Evolutionary conservation across 2,113 vertebrate species (phyloP), one percentile per base, ranked within the genome.

Genomic region (Otus sunia): DNA sequence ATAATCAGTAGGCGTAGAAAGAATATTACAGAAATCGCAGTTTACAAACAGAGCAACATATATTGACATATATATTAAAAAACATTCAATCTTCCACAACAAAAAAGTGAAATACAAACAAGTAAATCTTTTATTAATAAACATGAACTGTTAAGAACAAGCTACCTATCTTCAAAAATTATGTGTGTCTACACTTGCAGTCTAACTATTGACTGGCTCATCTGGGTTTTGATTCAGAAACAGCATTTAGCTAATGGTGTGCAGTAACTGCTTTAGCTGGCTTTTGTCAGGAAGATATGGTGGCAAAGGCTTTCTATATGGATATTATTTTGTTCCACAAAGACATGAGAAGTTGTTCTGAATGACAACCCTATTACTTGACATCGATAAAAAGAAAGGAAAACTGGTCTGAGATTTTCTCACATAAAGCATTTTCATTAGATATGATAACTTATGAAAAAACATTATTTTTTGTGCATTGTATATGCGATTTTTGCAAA

Each of bases 1-100:
- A 52, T 59, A 60, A 94, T 76, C 58, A 88, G 60, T 29, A 79
- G 25, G 34, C 95, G 32, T 45, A 60, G 66, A 93, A 67, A 90
- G 25, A 66, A 45, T 79, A 66, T 86, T 86, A 50, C 5, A 88
- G 43, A 68, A 49, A 69, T 29, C 64, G 39, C 15, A 1, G 16
- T 81, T 89, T 96, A 32, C 19, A 84, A 92, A 86, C 16, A 67
- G 10, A 50, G 34, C 11, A 78, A 59, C 0, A 3, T 88, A 49
- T 43, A 80, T 76, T 90, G 67, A 71, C 56, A 71, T 16, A 71
- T 55, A 34, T 71, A 59, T 91, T 89, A 47, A 72, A 82, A 91
- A 53, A 0, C 4, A 56, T 68, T 74, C 8, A 49, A 45, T 55
- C 78, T 91, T 66, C 22, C 15, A 30, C 19, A 82, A 32, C 10